Base-by-base conservation (phyloP, 2,888 invertebrate genomes). In the Leucophora obtusa region DNA sequence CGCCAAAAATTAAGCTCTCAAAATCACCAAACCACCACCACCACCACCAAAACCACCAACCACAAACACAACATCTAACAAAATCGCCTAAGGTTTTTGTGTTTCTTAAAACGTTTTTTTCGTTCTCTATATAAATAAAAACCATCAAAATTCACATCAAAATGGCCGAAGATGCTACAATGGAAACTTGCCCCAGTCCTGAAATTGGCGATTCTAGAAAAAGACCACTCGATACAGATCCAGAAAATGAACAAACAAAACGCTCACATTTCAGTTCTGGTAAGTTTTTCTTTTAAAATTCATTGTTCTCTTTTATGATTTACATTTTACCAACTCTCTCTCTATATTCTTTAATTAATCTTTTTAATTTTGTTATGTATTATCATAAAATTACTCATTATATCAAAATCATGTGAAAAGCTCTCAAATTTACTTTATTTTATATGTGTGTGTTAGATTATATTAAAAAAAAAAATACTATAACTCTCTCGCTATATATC, bases 131-230 rank as follows among this genome's bases (percentile, higher is more conserved):
- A 65, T 71, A 53, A 47, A 68, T 72, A 63, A 76, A 82, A 79
- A 35, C 18, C 33, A 70, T 72, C 82, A 78, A 82, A 82, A 82
- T 82, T 79, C 75, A 56, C 75, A 85, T 86, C 83, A 87, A 89
- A 92, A 96, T 96, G 96, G 96, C 96, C 93, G 96, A 96, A 92
- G 96, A 96, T 93, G 95, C 95, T 93, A 95, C 95, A 93, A 96
- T 96, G 96, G 96, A 96, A 93, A 95, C 96, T 93, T 96, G 96
- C 93, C 95, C 96, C 91, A 96, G 96, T 93, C 96, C 96, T 92
- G 96, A 96, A 93, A 95, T 95, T 92, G 91, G 90, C 85, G 96
- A 96, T 93, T 96, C 96, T 91, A 94, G 96, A 92, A 96, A 96
- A 93, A 93, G 96, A 91, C 96, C 96, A 87, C 93, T 96, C 89